Base-by-base conservation (phyloP, 2,888 invertebrate genomes). In the Ichneumon xanthorius region DNA sequence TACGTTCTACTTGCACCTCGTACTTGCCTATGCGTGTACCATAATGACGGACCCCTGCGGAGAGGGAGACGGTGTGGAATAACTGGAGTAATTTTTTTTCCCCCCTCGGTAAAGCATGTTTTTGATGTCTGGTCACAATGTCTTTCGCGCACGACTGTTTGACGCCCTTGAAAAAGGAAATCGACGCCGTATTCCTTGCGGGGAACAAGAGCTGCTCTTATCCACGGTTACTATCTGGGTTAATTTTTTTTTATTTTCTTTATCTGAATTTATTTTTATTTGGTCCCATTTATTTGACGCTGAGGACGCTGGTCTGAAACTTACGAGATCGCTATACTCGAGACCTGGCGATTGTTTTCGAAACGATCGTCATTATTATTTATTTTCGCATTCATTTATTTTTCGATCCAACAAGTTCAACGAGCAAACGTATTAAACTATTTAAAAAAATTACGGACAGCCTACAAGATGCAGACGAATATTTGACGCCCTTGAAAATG, bases 1-100 rank as follows among this genome's bases (percentile, higher is more conserved):
- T 86, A 90, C 87, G 86, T 85, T 83, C 83, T 75, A 77, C 78
- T 81, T 68, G 80, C 37, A 71, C 58, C 76, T 77, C 76, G 72
- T 67, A 84, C 77, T 61, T 75, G 22, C 40, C 53, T 26, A 30
- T 61, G 53, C 33, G 37, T 67, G 55, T 67, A 67, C 67, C 40
- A 14, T 40, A 67, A 67, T 40, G 67, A 53, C 33, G n/a, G 33
- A 33, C 30, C 63, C 63, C n/a, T 16, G 11, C 5, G 4, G 63
- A 63, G 26, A 26, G 61, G 3, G 14, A 26, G 30, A 6, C 30
- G 16, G 33, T 63, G n/a, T 30, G 6, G 33, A 58, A 14, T 30
- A 58, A 58, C 58, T 61, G 61, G 14, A 4, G 11, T 22, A 0
- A 45, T 22, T 61, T 61, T 61, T 61, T 61, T 61, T 30, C 30